Percentiles rank a stretch among this genome's conserved stretches.
These are phyloP conservation scores for Hirtodrosophila alboralis DNA, from an alignment of 2,888 invertebrate genomes.

Conservation along the genomic window DNA sequence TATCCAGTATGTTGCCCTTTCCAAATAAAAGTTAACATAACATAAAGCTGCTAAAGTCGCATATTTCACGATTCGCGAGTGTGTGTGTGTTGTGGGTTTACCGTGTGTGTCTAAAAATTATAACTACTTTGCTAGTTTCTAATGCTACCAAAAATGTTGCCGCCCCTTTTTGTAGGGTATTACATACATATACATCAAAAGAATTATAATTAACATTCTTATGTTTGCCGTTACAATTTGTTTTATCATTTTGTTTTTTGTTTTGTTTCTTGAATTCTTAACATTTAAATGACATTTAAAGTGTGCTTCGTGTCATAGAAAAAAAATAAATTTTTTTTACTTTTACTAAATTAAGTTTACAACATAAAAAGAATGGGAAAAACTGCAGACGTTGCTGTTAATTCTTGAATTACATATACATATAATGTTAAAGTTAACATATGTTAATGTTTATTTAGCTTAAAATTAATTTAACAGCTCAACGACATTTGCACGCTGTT, in stretches of 20 bases:
- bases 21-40: conserved; percentile 53
- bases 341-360: conserved; percentile 19
- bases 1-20: conserved; percentile 2
- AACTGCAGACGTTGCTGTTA: conserved; percentile 10
- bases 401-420: conserved; percentile 12
- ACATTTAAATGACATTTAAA: conserved; percentile 1
- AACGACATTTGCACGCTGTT: conserved; percentile 10
- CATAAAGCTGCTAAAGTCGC: conserved; percentile 57
- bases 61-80: conserved; percentile 27
- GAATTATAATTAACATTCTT: background rate
- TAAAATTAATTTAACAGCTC: conserved; percentile 68
- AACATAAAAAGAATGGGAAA: conserved; percentile 1
- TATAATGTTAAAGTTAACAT: conserved; percentile 9
- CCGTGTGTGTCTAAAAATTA: conserved; percentile 36
- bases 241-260: background rate
- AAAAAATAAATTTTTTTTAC: too few species aligned
- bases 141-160: conserved; percentile 26
- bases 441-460: conserved; percentile 26
- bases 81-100: conserved; percentile 15
- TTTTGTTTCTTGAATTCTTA: too few species aligned
- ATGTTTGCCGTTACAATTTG: too few species aligned
- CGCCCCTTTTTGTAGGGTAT: conserved; percentile 8
- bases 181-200: background rate
- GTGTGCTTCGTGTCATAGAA: background rate
- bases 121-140: conserved; percentile 32